These are phyloP conservation scores for Dendrocopos noguchii DNA, from an alignment of 2,113 vertebrate genomes.

Conservation along the genomic window DNA sequence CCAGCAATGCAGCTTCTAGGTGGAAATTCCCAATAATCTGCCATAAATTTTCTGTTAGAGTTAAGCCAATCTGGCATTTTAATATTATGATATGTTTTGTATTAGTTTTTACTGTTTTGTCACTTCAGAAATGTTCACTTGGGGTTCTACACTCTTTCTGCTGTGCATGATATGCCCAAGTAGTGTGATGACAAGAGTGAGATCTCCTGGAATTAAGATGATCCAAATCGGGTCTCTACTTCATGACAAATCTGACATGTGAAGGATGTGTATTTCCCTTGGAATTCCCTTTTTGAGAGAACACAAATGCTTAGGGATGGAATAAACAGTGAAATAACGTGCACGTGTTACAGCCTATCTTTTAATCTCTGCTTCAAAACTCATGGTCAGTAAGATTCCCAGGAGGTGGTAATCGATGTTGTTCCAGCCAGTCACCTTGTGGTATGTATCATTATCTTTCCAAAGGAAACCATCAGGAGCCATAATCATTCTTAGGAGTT, in stretches of 20 bases:
- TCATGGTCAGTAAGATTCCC: background rate
- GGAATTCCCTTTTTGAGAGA: background rate
- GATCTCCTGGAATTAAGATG: background rate
- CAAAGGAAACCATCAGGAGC: background rate
- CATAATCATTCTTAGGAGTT: background rate
- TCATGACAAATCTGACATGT: background rate
- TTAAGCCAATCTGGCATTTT: background rate
- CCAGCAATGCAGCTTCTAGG: background rate
- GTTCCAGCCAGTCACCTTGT: background rate
- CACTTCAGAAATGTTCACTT: background rate
- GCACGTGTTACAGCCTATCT: background rate
- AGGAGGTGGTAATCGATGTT: background rate
- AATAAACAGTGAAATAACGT: background rate
- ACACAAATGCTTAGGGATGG: background rate
- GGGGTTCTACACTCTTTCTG: background rate
- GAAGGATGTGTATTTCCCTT: background rate
- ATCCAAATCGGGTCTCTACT: background rate
- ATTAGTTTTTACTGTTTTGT: background rate
- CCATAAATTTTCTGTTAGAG: background rate
- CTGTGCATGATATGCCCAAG: background rate
- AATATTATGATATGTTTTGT: background rate
- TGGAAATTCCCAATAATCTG: background rate
- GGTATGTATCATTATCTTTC: background rate
- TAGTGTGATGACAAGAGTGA: background rate
- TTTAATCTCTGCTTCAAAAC: background rate